Conservation (phyloP, 2,888 invertebrate genomes). For the Laothoe populi region DNA sequence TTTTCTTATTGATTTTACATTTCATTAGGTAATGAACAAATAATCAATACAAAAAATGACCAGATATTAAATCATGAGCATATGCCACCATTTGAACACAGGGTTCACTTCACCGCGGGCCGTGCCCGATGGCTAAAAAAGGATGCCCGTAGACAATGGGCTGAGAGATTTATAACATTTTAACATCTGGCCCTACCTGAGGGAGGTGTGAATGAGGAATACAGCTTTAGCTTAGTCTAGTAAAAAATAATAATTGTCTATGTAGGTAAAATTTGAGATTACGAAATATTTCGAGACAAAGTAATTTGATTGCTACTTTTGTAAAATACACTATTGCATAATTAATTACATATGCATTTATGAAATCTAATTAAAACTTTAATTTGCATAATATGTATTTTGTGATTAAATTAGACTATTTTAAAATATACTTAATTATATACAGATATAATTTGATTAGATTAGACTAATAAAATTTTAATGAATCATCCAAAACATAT, state of each 20-base stretch:
- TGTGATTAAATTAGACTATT: no score
- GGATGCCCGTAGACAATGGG: slow-evolving; percentile 65
- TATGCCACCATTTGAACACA: slow-evolving; percentile 16
- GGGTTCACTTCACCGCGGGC: slow-evolving; percentile 38
- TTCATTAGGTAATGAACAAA: no score
- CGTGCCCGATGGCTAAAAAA: slow-evolving; percentile 75
- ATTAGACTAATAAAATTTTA: no score
- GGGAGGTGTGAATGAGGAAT: slow-evolving; percentile 49
- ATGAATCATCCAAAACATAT: no score
- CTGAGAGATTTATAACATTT: slow-evolving; percentile 68
- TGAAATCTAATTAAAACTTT: no score
- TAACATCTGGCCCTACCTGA: slow-evolving; percentile 74
- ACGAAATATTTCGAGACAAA: neutral
- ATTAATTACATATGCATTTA: no score
- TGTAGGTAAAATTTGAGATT: neutral
- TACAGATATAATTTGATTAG: no score
- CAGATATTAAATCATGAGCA: neutral
- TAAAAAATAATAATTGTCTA: slow-evolving; percentile 5
- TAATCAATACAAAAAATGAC: slow-evolving; percentile 15
- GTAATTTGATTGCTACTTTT: no score
- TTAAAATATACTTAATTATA: no score
- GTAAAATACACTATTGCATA: no score
- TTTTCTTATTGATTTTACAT: no score
- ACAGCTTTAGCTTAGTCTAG: slow-evolving; percentile 16
- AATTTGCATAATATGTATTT: no score